Base-by-base conservation (phyloP, 2,797 vertebrate species). In the Acanthurus leucopareius region DNA sequence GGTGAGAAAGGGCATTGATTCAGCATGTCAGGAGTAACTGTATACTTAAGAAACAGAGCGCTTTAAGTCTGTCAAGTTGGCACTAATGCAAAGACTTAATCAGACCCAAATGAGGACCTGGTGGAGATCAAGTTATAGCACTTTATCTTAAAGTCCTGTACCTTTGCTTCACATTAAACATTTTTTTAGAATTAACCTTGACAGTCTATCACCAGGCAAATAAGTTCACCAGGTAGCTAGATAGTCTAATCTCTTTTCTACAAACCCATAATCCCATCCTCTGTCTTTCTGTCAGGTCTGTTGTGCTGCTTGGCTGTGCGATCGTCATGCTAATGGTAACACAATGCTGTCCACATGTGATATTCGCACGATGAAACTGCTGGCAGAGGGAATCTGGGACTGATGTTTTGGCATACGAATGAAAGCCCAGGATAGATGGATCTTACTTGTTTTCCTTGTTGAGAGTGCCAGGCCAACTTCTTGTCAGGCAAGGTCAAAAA, bases 391-490 rank as follows among this genome's bases (percentile, higher is more conserved):
- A 62, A 68, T 88, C 79, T 79, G 83, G 88, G 69, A 93, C 88
- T 90, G 92, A 91, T 90, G 90, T 93, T 93, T 92, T 95, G 93
- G 94, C 92, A 84, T 54, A 2, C 25, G 42, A 87, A 85, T 85
- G 85, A 92, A 93, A 93, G 83, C 76, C 82, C 83, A 86, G 86
- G 86, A 93, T 89, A 62, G 86, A 92, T 88, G 74, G 86, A 86
- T 87, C 80, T 88, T 91, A 88, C 92, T 94, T 92, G 92, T 94
- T 94, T 94, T 93, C 87, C 92, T 94, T 92, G 91, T 94, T 69
- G 84, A 85, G 77, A 40, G 57, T 66, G 14, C 51, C 63, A 20
- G 77, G 92, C 94, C 94, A 94, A 94, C 81, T 91, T 93, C 86
- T 84, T 91, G 93, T 94, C 94, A 93, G 78, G 77, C 75, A 40